Conservation (phyloP, 2,113 vertebrate species). For the Notarius lentiginosus region DNA sequence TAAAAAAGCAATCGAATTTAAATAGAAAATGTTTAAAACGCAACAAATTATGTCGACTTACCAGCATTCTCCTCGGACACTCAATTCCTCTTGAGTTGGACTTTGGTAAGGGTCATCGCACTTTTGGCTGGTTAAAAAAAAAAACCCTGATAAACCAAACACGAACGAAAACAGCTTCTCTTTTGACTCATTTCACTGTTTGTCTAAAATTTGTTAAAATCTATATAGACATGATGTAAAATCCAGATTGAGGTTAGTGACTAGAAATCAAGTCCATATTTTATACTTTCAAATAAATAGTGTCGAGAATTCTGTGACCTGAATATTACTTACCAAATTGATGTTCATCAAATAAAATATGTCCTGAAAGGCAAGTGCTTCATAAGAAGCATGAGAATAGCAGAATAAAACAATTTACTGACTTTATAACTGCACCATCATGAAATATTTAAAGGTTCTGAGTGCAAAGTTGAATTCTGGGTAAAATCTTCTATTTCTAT, state of each 20-base stretch:
- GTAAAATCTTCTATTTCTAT: no score
- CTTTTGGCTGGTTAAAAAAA: slow-evolving; percentile 43
- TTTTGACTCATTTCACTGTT: background rate
- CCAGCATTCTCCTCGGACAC: slow-evolving; percentile 48
- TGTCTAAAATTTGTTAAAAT: slow-evolving; percentile 1
- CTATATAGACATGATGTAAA: background rate
- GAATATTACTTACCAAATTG: background rate
- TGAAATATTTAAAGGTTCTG: background rate
- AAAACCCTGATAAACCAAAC: slow-evolving; percentile 40
- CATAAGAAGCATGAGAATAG: background rate
- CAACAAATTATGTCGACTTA: slow-evolving; percentile 1
- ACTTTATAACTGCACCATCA: background rate
- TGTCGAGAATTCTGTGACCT: background rate
- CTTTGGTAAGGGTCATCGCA: slow-evolving; percentile 57
- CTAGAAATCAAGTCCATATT: background rate
- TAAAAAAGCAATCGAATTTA: background rate
- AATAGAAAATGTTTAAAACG: background rate
- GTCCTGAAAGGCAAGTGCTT: background rate
- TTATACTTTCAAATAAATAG: background rate
- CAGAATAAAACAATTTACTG: background rate
- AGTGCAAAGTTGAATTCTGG: no score
- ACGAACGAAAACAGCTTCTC: background rate
- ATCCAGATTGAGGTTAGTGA: background rate
- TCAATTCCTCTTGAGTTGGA: slow-evolving; percentile 51
- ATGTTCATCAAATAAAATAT: background rate